Evolutionary conservation across 2,797 vertebrate species (phyloP), one percentile per base, ranked within the genome.

Genomic region (Sebastes hopkinsi): DNA sequence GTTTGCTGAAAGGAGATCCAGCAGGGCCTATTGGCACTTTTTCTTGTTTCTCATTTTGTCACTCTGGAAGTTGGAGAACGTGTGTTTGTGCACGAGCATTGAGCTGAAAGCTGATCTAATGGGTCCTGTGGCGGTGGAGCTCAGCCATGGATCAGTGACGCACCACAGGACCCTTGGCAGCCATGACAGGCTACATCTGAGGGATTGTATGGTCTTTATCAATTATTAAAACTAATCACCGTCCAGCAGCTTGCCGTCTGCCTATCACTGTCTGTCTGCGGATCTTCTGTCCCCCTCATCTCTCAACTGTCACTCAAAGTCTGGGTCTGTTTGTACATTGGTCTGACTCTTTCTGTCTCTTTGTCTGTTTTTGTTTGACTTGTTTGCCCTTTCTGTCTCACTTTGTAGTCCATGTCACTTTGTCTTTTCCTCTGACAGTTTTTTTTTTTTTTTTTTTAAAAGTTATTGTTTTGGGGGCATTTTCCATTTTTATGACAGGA

Each of bases 181-280:
- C 94, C 92, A 93, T 94, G 93, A 91, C 81, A 68, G 85, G 84
- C 87, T 93, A 27, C 91, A 92, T 90, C 83, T 83, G 82, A 91
- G 83, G 88, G 82, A 90, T 88, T 87, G 89, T 87, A 56, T 92
- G 87, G 89, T 89, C 94, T 92, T 91, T 84, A 93, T 95, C 83
- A 95, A 95, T 95, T 95, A 95, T 95, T 95, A 88, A 95, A 92
- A 89, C 67, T 91, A 92, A 93, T 93, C 93, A 84, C 77, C 71
- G 30, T 85, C 81, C 81, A 75, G 79, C 77, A 87, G 85, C 88
- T 81, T 65, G 58, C 79, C 69, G 30, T 73, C 83, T 72, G 65
- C 85, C 72, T 75, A 2, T 77, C 74, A 38, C 29, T 83, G 72
- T 83, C 76, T 88, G 75, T 75, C 71, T 84, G 74, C 13, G 9